These are phyloP conservation scores for Lynx canadensis DNA, from an alignment of 2,113 vertebrate species.

Conservation along the genomic window DNA sequence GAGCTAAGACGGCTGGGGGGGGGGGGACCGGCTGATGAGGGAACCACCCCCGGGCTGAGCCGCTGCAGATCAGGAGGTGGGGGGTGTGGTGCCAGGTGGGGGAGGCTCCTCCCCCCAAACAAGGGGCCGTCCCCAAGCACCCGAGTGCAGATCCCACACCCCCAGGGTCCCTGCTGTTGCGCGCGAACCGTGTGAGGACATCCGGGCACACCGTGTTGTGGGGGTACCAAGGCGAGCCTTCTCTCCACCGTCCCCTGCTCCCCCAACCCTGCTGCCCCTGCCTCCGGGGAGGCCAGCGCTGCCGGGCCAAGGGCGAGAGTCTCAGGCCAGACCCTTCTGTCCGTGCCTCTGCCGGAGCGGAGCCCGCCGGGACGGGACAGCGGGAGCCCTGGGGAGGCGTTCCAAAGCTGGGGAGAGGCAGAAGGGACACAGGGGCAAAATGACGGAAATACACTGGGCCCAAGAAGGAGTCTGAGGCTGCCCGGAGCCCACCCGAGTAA, in stretches of 20 bases:
- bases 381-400: too few species aligned
- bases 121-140: neutral
- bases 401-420: neutral
- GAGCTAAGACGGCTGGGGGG: too few species aligned
- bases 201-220: neutral
- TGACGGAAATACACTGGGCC: too few species aligned
- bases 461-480: too few species aligned
- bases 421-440: too few species aligned
- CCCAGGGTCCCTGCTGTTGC: too few species aligned
- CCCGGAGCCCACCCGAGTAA: neutral
- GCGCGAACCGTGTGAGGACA: rapidly evolving
- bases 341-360: too few species aligned
- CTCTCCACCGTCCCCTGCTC: rapidly evolving
- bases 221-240: rapidly evolving
- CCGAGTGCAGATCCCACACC: neutral
- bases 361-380: neutral
- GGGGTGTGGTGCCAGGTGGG: rapidly evolving
- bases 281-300: neutral
- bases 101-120: neutral
- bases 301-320: too few species aligned
- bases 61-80: rapidly evolving
- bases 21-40: too few species aligned
- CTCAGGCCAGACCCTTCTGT: too few species aligned
- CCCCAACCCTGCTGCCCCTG: rapidly evolving
- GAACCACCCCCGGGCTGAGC: too few species aligned